phyloP scores from a whole-genome alignment of 2,113 vertebrate species.

The Dromas ardeola region DNA sequence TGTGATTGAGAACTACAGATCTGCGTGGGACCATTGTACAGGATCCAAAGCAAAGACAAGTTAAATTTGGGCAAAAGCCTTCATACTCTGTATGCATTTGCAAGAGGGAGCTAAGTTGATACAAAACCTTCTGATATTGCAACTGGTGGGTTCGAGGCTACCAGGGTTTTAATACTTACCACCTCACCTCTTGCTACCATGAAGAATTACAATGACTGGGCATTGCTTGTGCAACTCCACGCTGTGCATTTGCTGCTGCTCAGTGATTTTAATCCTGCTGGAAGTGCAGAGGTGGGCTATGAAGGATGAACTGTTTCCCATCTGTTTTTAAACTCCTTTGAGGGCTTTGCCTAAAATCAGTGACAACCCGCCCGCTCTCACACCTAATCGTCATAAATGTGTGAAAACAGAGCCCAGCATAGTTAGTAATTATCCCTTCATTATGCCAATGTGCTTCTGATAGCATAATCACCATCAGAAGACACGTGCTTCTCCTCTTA shows the following conservation, averaged over 20 bases:
- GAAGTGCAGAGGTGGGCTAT: not conserved
- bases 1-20: not conserved
- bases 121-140: not conserved
- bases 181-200: not conserved
- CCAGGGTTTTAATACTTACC: not conserved
- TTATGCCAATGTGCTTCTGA: not conserved
- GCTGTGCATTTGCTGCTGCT: not conserved
- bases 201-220: not conserved
- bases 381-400: not conserved
- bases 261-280: not conserved
- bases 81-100: not conserved
- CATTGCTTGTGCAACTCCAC: not conserved
- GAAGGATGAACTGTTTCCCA: not conserved
- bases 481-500: not conserved
- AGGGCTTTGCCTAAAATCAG: not conserved
- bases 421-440: not conserved
- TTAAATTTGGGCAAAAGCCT: not conserved
- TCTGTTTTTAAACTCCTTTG: not conserved
- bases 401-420: not conserved
- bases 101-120: not conserved
- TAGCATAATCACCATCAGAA: not conserved
- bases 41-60: not conserved
- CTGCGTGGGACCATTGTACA: not conserved
- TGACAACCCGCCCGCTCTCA: not conserved
- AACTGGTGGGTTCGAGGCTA: not conserved